A percentile compares a stretch with the other conserved stretches of the same genome.
phyloP scores from a whole-genome alignment of 2,888 invertebrate genomes.

The Odontocolon sp. region DNA sequence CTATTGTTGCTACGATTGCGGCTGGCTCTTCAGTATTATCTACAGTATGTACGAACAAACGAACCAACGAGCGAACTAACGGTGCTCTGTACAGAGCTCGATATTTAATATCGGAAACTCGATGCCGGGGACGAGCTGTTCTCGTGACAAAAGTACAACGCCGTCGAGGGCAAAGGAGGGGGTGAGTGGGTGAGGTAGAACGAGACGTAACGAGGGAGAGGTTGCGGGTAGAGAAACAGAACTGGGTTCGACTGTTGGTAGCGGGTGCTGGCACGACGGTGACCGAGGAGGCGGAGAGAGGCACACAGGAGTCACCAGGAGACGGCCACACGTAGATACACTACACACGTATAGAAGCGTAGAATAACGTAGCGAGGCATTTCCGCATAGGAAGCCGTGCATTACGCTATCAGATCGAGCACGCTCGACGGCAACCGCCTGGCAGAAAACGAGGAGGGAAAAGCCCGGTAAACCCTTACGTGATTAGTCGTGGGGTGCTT shows the following conservation, averaged over 20 bases:
- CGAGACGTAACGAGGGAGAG: constrained; percentile 35
- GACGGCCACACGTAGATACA: constrained; percentile 18
- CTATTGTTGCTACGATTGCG: not conserved
- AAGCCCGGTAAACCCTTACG: constrained; percentile 68
- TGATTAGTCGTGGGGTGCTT: constrained; percentile 54
- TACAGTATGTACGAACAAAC: not conserved
- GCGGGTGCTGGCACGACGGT: constrained; percentile 7
- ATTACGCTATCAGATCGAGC: constrained; percentile 81
- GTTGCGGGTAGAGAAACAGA: constrained; percentile 49
- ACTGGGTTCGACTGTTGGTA: constrained; percentile 28
- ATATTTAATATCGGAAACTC: constrained; percentile 67
- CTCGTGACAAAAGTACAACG: constrained; percentile 77
- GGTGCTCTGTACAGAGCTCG: constrained; percentile 42
- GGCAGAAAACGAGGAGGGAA: constrained; percentile 65
- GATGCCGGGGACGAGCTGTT: constrained; percentile 62
- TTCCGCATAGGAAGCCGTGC: constrained; percentile 81
- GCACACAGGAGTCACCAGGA: no score
- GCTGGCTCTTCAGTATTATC: not conserved
- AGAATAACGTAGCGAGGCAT: constrained; percentile 78
- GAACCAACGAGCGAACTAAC: constrained; percentile 37
- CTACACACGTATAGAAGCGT: constrained; percentile 67
- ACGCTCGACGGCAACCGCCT: constrained; percentile 72
- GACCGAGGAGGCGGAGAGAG: constrained; percentile 36
- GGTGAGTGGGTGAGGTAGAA: constrained; percentile 3
- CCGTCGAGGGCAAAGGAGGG: constrained; percentile 55